Evolutionary conservation across 2,797 vertebrate species (phyloP), one percentile per base, ranked within the genome.

Genomic region (Phaenicophaeus curvirostris): DNA sequence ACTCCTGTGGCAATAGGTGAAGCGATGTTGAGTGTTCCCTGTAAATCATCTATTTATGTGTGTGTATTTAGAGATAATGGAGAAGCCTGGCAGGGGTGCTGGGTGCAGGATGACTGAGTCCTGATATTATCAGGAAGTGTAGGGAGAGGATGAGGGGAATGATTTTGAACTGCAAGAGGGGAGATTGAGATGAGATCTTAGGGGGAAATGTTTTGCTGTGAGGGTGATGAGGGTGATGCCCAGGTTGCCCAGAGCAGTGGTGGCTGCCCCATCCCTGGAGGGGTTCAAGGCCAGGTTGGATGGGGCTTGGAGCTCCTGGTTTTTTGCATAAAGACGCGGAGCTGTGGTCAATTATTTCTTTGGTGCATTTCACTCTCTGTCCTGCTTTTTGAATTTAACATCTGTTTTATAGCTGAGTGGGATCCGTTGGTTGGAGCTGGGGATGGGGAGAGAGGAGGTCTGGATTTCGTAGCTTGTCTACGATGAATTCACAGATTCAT

Each of bases 21-120:
- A 5, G 15, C 0, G 3, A 58, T 13, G 2, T 19, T 42, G 6
- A 20, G n/a, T 6, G 2, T 17, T 13, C 5, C 2, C 25, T 87
- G 33, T 5, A 5, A 61, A 57, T 50, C 8, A 2, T 3, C 44
- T 12, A 0, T 13, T 25, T 20, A 5, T 8, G 42, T 24, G 68
- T 3, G 3, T 20, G 15, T 15, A 1, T 46, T 37, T 55, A 65
- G 73, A 25, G 53, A 5, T 9, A 30, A 8, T 0, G 3, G 41
- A 48, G 76, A 9, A 77, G 44, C 19, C 8, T 1, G 12, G 23
- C 0, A 7, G 33, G 61, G 19, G 42, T 11, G 59, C 9, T 13
- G 42, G 72, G 15, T 6, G 24, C 33, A 11, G 77, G 59, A 33
- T 10, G n/a, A 42, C 42, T 15, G 15, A 44, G n/a, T n/a, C n/a